Base-by-base conservation (phyloP, 2,888 invertebrate genomes). In the Allacma fusca region DNA sequence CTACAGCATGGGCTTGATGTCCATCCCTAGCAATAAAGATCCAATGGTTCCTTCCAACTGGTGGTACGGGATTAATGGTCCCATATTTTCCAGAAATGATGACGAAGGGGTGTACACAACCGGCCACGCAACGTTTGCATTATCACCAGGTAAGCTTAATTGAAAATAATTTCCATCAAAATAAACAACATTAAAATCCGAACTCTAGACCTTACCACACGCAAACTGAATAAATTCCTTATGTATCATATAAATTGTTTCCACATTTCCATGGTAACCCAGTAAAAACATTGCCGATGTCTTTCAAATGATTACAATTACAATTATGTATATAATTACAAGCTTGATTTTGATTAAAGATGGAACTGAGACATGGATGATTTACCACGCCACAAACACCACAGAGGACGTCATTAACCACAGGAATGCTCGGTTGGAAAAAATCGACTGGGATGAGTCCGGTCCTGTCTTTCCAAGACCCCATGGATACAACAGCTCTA, bases 81-180 rank as follows among this genome's bases (percentile, higher is more conserved):
- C 78, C 12, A 79, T 82, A 0, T 82, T 82, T 62, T 75, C 72
- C 34, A 75, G 77, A 64, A 82, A 82, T 77, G 80, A 79, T 1
- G 82, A 75, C 7, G 79, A 82, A 44, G 70, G 68, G 26, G 82
- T 82, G 1, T 82, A 73, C 57, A 79, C 79, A 0, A 69, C 80
- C 4, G 81, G 82, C 1, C 82, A 82, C 71, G 82, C 82, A 9
- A 59, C 78, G 19, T 79, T 81, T 23, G 81, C 82, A 1, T 44
- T 75, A 12, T 79, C 79, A 28, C 81, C 81, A 50, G 81, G 79
- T 78, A 77, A 44, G n/a, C 16, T 16, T 50, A 16, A 50, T n/a
- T 34, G 34, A 34, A 34, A n/a, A n/a, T n/a, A n/a, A n/a, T n/a
- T n/a, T n/a, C n/a, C n/a, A n/a, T n/a, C n/a, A n/a, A n/a, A n/a